Base-by-base conservation (phyloP, 2,888 invertebrate genomes). In the Leptarthrus brevirostris region DNA sequence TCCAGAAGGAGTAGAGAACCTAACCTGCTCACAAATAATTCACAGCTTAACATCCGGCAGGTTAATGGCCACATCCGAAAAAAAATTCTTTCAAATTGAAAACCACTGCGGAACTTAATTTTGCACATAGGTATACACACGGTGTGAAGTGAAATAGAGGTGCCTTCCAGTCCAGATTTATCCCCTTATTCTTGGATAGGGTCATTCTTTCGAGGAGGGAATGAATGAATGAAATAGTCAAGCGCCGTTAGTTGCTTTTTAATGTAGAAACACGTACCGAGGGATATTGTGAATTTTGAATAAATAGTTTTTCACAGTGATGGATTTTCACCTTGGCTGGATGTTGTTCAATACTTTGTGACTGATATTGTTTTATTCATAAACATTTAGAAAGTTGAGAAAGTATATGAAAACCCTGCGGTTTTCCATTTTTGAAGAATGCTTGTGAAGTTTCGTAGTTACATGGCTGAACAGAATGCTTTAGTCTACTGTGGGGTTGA, bases 61-160 rank as follows among this genome's bases (percentile, higher is more conserved):
- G 61, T 61, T 61, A 61, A 61, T 61, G 61, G 61, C 61, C 61
- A 61, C 61, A 61, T 61, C 61, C 61, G 61, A 61, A 61, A 56
- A 53, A 34, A 61, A 61, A 40, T 40, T 61, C 61, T 61, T 61
- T 61, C 40, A 61, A 61, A 36, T 61, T 61, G 61, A 61, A 61
- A 61, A 61, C 61, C 61, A 40, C 61, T 36, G 61, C 40, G 61
- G 36, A 61, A 61, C 61, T 61, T 61, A 61, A 61, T 61, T 61
- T 61, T 61, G 61, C 61, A 22, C 61, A 61, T 36, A 40, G 34
- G 18, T 30, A 56, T 26, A 20, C 20, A 36, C 61, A 36, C 10
- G 40, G 36, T 26, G 61, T 34, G 34, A 36, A 14, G 12, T 18
- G 61, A 36, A 14, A 12, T 18, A 36, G 20, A 34, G 61, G 34